Percentiles rank a stretch among this genome's conserved stretches.
phyloP scores from a whole-genome alignment of 2,888 invertebrate species.

The Eulithis prunata region DNA sequence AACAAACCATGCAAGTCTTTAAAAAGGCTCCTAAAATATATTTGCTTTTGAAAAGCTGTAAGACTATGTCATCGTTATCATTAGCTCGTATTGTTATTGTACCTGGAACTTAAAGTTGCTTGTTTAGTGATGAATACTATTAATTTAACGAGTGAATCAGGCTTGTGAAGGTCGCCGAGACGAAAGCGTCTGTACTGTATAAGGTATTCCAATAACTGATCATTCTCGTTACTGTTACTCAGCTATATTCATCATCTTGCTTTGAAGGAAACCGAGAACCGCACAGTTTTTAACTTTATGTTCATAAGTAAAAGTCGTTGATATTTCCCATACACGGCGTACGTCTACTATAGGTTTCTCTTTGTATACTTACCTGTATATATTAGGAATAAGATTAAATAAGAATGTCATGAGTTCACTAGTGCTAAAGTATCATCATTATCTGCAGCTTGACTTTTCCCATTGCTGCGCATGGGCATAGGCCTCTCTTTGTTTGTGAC shows the following conservation, averaged over 20 bases:
- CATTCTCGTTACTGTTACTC: slow-evolving; percentile 40
- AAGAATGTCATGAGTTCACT: no score
- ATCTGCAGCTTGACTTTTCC: no score
- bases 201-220: slow-evolving; percentile 52
- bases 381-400: no score
- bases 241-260: slow-evolving; percentile 47
- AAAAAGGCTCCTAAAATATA: neutral
- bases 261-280: slow-evolving; percentile 40
- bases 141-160: slow-evolving; percentile 54
- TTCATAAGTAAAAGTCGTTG: no score
- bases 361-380: no score
- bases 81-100: neutral
- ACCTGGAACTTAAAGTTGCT: neutral
- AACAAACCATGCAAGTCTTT: neutral
- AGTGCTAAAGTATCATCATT: no score
- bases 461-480: no score
- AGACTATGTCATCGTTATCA: no score
- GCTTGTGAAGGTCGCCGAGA: slow-evolving; percentile 58
- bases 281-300: neutral
- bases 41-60: neutral
- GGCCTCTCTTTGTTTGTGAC: no score
- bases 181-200: slow-evolving; percentile 60
- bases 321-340: no score
- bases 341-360: neutral
- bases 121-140: slow-evolving; percentile 20